A percentile compares a stretch with the other conserved stretches of the same genome.
Evolutionary conservation across 2,888 invertebrate species (phyloP).

Genomic region (Scaptodrosophila latifasciaeformis): DNA sequence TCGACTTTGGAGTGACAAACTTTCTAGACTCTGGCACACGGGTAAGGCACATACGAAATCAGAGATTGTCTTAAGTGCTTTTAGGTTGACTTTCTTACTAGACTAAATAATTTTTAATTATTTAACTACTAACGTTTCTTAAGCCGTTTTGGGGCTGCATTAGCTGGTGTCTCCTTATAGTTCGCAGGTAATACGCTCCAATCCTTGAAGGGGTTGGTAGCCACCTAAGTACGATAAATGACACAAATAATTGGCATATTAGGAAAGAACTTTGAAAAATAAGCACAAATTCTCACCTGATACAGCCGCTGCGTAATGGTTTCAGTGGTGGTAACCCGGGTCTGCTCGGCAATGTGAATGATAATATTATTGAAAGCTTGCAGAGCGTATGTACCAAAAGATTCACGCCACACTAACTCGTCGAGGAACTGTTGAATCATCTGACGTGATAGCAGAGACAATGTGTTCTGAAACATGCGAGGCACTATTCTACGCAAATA

Average conservation of each 20-base stretch:
- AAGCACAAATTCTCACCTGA: conserved; percentile 75
- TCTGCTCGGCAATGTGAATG: conserved; percentile 86
- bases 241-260: background rate
- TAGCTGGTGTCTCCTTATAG: conserved; percentile 69
- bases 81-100: conserved; percentile 25
- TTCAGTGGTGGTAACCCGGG: conserved; percentile 80
- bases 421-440: conserved; percentile 94
- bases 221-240: conserved; percentile 66
- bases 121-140: conserved; percentile 73
- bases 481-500: conserved; percentile 90
- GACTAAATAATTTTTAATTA: conserved; percentile 13
- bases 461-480: conserved; percentile 91
- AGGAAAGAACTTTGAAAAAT: background rate
- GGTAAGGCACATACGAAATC: background rate
- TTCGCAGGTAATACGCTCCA: conserved; percentile 76
- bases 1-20: conserved; percentile 32
- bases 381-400: conserved; percentile 85
- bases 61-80: conserved; percentile 15
- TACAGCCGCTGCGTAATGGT: conserved; percentile 80
- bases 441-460: conserved; percentile 86
- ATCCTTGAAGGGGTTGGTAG: conserved; percentile 81
- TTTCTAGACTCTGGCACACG: conserved; percentile 40
- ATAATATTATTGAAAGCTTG: conserved; percentile 89
- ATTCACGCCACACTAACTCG: conserved; percentile 92
- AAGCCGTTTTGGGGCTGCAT: conserved; percentile 71